A percentile compares a stretch with the other conserved stretches of the same genome.
Conservation (phyloP, 2,888 invertebrate species). For the Galerucella calmariensis region DNA sequence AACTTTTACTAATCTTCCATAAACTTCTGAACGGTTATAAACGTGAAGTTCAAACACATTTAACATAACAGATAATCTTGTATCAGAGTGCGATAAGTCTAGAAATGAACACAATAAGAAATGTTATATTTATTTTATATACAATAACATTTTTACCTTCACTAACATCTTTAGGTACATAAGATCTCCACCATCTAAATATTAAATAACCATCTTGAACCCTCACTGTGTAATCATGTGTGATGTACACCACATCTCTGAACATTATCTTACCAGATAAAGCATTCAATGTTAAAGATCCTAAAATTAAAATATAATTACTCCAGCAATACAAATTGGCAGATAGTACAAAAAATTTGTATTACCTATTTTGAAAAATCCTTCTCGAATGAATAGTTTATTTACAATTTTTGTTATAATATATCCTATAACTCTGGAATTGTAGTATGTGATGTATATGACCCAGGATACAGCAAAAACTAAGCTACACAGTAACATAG, state of each 20-base stretch:
- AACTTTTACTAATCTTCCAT: constrained; percentile 85
- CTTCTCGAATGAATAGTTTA: constrained; percentile 85
- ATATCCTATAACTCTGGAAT: constrained; percentile 90
- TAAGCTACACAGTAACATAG: constrained; percentile 82
- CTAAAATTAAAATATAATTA: constrained; percentile 64
- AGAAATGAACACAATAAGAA: constrained; percentile 27
- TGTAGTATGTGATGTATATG: constrained; percentile 94
- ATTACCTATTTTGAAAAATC: constrained; percentile 88
- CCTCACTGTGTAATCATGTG: constrained; percentile 91
- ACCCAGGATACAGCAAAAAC: constrained; percentile 90
- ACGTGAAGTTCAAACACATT: constrained; percentile 96
- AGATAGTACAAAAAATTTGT: neutral
- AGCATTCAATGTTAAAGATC: constrained; percentile 94
- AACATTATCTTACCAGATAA: constrained; percentile 99
- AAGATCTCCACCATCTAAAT: constrained; percentile 98
- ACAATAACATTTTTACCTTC: constrained; percentile 74
- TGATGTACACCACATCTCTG: constrained; percentile 92
- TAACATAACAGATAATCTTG: constrained; percentile 87
- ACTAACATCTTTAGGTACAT: constrained; percentile 93
- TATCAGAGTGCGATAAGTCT: constrained; percentile 97
- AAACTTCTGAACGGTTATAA: constrained; percentile 91
- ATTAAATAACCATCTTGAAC: constrained; percentile 97
- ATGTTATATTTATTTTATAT: neutral
- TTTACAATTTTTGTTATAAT: constrained; percentile 90
- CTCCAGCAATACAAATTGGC: neutral